Percentiles rank a stretch among this genome's conserved stretches.
phyloP scores from a whole-genome alignment of 2,113 vertebrate genomes.

The Laticauda colubrina region DNA sequence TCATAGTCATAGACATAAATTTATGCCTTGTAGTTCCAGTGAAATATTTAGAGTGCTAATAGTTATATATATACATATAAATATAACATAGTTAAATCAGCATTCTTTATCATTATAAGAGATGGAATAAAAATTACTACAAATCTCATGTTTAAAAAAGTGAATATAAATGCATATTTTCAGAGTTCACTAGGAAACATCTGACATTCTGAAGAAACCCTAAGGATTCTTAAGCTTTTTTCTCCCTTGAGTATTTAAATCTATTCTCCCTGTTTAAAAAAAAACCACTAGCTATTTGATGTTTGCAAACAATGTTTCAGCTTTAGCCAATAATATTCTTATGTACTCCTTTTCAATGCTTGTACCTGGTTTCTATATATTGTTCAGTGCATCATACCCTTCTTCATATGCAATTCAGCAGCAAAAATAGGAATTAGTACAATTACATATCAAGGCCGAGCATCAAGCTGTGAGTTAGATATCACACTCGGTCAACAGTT shows the following conservation, averaged over 20 bases:
- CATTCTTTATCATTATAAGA: not conserved
- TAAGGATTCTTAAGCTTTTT: not conserved
- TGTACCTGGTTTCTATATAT: not conserved
- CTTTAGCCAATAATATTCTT: not conserved
- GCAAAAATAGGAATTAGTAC: not conserved
- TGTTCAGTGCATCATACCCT: not conserved
- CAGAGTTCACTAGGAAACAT: not conserved
- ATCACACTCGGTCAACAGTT: not conserved
- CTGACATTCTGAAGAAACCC: not conserved
- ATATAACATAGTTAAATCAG: not conserved
- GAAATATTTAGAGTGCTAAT: not conserved
- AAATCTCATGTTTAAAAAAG: not conserved
- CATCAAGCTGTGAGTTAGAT: not conserved
- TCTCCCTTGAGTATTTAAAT: not conserved
- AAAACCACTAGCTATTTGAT: not conserved
- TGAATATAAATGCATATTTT: not conserved
- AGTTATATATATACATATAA: no score
- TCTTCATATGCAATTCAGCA: not conserved
- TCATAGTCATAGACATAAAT: not conserved
- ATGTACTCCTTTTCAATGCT: not conserved
- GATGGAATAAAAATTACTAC: not conserved
- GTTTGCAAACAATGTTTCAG: not conserved
- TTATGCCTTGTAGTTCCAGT: not conserved
- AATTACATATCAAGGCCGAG: not conserved
- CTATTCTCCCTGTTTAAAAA: not conserved